Base-by-base conservation (phyloP, 2,888 invertebrate species). In the Tetheella fluctuosa region DNA sequence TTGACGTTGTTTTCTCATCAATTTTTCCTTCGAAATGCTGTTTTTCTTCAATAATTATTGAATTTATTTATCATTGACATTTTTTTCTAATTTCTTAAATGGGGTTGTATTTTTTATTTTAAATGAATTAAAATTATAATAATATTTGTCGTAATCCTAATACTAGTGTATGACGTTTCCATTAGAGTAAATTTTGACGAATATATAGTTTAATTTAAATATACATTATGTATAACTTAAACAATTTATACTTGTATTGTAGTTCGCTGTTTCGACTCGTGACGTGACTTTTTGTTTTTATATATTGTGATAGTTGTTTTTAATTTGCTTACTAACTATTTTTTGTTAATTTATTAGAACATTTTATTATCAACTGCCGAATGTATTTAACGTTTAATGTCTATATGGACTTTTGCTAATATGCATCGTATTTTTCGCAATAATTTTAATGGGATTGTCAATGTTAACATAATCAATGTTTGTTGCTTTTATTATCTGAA, bases 401-500 rank as follows among this genome's bases (percentile, higher is more conserved):
- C 48, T 48, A 20, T 20, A 8, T n/a, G 10, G 48, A 48, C 48
- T 8, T 48, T 20, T 2, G 2, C n/a, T 42, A 6, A 39, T 39
- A n/a, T 57, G 53, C 37, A 20, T 59, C 59, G n/a, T 56, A 57
- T 34, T 23, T 54, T 25, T 15, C 23, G 59, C 23, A 54, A 37
- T 56, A 58, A 57, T 34, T 52, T 23, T 58, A 54, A 60, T 61
- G 59, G 58, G 52, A 54, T 59, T n/a, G 23, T 54, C 57, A 39
- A 53, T 39, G 34, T 42, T 48, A 52, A 55, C 52, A 17, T 42
- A 42, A 42, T 71, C 62, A 68, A 65, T 66, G 61, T 70, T 67
- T 70, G 69, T 77, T 71, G 73, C 64, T 66, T 76, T 78, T 70
- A 71, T 71, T 64, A 71, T 73, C 20, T 76, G 74, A 73, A 77